A percentile compares a stretch with the other conserved stretches of the same genome.
Conservation (phyloP, 2,888 invertebrate genomes). For the Ormyrus labotus region DNA sequence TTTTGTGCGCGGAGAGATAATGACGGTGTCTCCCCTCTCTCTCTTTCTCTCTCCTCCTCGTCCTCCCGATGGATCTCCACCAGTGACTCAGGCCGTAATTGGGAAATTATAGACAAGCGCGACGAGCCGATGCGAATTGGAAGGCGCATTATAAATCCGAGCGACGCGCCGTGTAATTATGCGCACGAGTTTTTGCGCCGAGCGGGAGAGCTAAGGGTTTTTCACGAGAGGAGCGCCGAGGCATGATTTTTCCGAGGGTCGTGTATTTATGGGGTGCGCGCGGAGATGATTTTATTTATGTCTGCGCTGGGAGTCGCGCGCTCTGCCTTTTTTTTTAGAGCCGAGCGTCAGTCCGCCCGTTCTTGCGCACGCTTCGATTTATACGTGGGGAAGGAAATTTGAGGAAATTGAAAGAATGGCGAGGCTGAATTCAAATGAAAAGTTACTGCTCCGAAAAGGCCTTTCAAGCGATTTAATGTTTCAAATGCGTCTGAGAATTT, state of each 20-base stretch:
- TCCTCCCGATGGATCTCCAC: not conserved
- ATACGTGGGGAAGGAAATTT: no score
- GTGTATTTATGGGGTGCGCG: not conserved
- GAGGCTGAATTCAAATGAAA: no score
- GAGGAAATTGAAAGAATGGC: no score
- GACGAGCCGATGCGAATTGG: constrained; percentile 13
- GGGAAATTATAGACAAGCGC: constrained; percentile 57
- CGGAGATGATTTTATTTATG: not conserved
- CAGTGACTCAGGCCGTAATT: constrained; percentile 63
- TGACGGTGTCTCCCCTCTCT: constrained; percentile 16
- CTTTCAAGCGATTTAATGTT: no score
- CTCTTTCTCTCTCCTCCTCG: not conserved
- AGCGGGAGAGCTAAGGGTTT: no score
- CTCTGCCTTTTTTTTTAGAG: not conserved
- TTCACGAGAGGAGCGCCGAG: no score
- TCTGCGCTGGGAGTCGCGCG: not conserved
- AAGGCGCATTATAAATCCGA: constrained; percentile 21
- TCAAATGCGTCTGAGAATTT: no score
- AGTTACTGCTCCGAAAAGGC: no score
- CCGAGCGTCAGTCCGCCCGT: no score
- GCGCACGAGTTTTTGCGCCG: not conserved
- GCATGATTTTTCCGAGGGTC: no score
- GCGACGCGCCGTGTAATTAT: constrained; percentile 39
- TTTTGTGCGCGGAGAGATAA: constrained; percentile 13
- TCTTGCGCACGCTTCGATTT: no score